Evolutionary conservation across 2,888 invertebrate species (phyloP).

Genomic region (Diarsia dahlii): DNA sequence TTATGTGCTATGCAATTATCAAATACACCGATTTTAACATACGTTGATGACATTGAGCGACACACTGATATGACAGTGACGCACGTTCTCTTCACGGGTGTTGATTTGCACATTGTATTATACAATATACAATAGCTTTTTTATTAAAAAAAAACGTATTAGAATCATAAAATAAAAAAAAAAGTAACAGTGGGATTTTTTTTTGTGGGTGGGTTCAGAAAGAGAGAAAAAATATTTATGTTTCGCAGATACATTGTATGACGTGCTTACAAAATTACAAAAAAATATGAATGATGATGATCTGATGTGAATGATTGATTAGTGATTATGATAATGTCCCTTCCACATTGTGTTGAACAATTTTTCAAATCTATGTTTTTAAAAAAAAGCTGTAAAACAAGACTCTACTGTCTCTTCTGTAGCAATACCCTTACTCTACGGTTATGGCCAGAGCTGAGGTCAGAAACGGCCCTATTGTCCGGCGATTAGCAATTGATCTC

Average conservation of each 20-base stretch:
- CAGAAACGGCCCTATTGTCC: conserved; percentile 64
- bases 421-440: not conserved
- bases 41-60: not conserved
- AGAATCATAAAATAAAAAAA: too few relatives aligned
- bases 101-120: not conserved
- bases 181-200: too few relatives aligned
- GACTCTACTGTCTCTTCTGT: conserved; percentile 1
- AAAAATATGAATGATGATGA: too few relatives aligned
- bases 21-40: too few relatives aligned
- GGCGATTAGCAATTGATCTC: conserved; percentile 69
- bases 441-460: conserved; percentile 60
- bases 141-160: too few relatives aligned
- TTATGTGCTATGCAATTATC: too few relatives aligned
- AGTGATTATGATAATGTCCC: too few relatives aligned
- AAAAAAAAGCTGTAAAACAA: not conserved
- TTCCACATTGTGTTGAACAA: not conserved
- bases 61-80: not conserved
- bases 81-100: not conserved
- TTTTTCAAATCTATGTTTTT: not conserved
- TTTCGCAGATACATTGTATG: too few relatives aligned
- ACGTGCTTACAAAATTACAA: too few relatives aligned
- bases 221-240: too few relatives aligned
- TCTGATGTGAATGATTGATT: too few relatives aligned
- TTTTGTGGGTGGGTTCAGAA: too few relatives aligned
- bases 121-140: not conserved